Base-by-base conservation (phyloP, 2,113 vertebrate species). In the Aptenodytes forsteri region DNA sequence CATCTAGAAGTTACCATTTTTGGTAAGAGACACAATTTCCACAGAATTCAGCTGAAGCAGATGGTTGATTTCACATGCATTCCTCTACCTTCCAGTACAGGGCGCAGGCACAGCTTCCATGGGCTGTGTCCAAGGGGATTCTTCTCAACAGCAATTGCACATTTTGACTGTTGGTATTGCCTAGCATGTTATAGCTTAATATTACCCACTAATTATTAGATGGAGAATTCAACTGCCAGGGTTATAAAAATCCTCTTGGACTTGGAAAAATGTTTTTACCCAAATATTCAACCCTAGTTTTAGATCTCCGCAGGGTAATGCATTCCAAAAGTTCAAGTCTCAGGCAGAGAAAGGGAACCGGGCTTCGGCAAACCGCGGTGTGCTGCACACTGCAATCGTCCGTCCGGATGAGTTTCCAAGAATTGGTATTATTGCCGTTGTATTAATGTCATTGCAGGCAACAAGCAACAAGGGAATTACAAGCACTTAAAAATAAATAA, bases 401-500 rank as follows among this genome's bases (percentile, higher is more conserved):
- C 22, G 32, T 59, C 78, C 61, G 29, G 81, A 52, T 90, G 94
- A 91, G 44, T 70, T 87, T 93, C 79, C 55, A 87, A 79, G 89
- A 88, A 79, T 61, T 78, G 54, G 54, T 84, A 79, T 69, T 69
- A 81, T 65, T 49, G 66, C 92, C 93, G 92, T 42, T 59, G 47
- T 77, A 70, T 80, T 93, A 79, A 96, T 50, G 90, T 93, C 83
- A 96, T 82, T 93, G 97, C 98, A 98, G 96, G 98, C 98, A 98
- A 95, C 97, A 98, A 96, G 98, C 98, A 98, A 95, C n/a, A 77
- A 79, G 61, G 89, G 95, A 96, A 89, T 92, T 73, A 97, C 95
- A 97, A 98, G 98, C 98, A 85, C 59, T 96, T 89, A 54, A 95
- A 92, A 95, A 85, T 16, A 42, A 42, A 42, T 42, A 96, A 20